phyloP scores from a whole-genome alignment of 2,113 vertebrate genomes.

The Circaetus gallicus region DNA sequence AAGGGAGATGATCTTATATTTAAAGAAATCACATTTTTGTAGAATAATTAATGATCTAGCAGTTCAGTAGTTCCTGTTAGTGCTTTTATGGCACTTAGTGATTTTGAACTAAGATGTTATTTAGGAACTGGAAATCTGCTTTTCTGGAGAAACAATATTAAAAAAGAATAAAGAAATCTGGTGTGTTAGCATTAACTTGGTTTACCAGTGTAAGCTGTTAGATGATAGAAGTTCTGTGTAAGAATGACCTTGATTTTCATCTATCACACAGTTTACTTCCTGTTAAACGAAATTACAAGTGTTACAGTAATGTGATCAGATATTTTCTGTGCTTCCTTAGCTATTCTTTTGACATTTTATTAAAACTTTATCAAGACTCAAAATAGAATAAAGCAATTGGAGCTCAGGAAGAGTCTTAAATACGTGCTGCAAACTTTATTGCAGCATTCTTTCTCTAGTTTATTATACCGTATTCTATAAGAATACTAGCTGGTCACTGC shows the following conservation, averaged over 20 bases:
- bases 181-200: constrained; percentile 42
- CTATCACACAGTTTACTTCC: constrained; percentile 1
- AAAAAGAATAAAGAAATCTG: neutral
- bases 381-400: neutral
- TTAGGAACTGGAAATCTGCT: constrained; percentile 26
- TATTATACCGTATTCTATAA: neutral
- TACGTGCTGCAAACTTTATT: neutral
- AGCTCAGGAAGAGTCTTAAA: neutral
- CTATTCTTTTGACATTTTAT: constrained; percentile 11
- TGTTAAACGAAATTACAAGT: constrained; percentile 54
- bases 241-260: constrained; percentile 47
- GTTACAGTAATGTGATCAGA: constrained; percentile 33
- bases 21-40: neutral
- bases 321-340: constrained; percentile 21
- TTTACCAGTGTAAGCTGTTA: constrained; percentile 31
- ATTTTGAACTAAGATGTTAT: constrained; percentile 24
- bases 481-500: neutral
- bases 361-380: neutral
- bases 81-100: neutral
- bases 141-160: neutral
- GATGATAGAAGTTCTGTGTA: constrained; percentile 48
- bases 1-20: neutral
- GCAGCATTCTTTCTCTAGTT: neutral
- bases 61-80: neutral
- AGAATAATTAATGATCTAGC: constrained; percentile 12